These are phyloP conservation scores for Epinotia ramella DNA, from an alignment of 2,888 invertebrate genomes.

Conservation along the genomic window DNA sequence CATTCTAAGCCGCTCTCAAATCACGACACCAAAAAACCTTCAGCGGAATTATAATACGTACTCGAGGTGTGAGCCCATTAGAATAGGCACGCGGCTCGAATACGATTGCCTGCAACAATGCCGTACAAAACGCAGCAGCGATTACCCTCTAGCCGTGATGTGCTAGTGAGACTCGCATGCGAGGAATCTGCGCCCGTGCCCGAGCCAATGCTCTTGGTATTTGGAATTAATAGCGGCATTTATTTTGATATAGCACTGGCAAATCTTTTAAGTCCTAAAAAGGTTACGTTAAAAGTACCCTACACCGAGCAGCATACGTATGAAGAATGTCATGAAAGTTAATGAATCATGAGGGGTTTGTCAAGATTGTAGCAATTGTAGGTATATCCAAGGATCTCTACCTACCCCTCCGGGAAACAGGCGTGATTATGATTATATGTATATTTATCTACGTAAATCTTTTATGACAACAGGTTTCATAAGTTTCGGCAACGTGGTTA, in stretches of 20 bases:
- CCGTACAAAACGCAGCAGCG: constrained; percentile 74
- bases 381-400: too few species aligned
- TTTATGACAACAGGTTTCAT: too few species aligned
- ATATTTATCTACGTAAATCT: too few species aligned
- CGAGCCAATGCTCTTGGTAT: constrained; percentile 55
- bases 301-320: too few species aligned
- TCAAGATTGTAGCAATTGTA: too few species aligned
- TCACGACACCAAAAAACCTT: constrained; percentile 36
- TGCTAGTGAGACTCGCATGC: constrained; percentile 62
- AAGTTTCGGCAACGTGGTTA: too few species aligned
- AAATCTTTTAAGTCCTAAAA: background rate
- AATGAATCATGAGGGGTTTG: too few species aligned
- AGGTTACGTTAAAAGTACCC: too few species aligned
- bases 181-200: constrained; percentile 51
- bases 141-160: constrained; percentile 68
- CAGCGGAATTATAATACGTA: constrained; percentile 54
- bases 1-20: constrained; percentile 17
- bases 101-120: constrained; percentile 75
- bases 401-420: too few species aligned
- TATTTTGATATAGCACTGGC: background rate
- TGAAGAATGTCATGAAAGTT: too few species aligned
- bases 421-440: too few species aligned
- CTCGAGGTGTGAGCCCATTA: constrained; percentile 72
- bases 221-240: constrained; percentile 44
- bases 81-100: constrained; percentile 75